phyloP scores from a whole-genome alignment of 2,113 vertebrate genomes.

The Varanus salvator region DNA sequence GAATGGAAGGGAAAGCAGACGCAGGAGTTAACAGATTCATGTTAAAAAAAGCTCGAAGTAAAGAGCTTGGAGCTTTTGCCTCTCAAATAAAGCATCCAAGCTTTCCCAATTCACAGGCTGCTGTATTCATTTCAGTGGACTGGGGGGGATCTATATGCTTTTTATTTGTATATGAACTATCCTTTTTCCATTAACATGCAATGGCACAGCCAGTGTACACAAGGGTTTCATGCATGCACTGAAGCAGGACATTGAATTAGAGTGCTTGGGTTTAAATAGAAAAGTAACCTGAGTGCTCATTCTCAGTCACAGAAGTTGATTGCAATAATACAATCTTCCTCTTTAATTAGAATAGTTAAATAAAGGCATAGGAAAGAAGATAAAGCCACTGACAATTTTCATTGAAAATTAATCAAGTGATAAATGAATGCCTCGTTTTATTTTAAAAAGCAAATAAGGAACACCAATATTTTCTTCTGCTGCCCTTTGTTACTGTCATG shows the following conservation, averaged over 20 bases:
- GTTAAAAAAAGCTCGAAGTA: neutral
- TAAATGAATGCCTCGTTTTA: neutral
- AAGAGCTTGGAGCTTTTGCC: neutral
- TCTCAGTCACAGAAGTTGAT: neutral
- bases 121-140: neutral
- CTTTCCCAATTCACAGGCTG: neutral
- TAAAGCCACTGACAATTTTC: neutral
- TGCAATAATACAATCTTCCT: neutral
- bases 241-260: neutral
- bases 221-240: neutral
- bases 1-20: no score
- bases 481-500: neutral
- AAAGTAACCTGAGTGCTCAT: neutral
- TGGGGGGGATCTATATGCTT: neutral
- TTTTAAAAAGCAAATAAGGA: neutral
- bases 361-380: neutral
- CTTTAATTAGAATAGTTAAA: slow-evolving; percentile 19
- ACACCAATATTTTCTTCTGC: neutral
- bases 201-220: neutral
- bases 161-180: neutral
- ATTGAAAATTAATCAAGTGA: slow-evolving; percentile 19
- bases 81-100: neutral
- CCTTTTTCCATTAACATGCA: neutral
- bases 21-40: no score
- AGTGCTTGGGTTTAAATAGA: neutral